These are phyloP conservation scores for Drosophila maculinotata DNA, from an alignment of 2,888 invertebrate genomes.

Conservation along the genomic window DNA sequence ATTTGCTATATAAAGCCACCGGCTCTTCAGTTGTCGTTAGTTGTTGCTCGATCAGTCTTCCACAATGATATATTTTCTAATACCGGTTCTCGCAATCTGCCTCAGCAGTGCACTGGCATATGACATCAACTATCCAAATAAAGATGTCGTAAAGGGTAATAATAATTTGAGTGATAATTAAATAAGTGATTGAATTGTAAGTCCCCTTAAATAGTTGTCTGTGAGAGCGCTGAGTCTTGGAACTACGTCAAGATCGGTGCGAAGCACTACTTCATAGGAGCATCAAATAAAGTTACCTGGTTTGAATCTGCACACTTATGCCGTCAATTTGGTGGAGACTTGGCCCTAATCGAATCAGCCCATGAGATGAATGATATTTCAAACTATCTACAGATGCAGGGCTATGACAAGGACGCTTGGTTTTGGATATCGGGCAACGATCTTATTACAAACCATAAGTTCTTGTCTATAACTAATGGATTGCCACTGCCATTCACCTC, in stretches of 20 bases:
- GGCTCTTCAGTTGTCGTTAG: background rate
- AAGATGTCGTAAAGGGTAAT: slow-evolving; percentile 20
- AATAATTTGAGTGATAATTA: too few species aligned
- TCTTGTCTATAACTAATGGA: slow-evolving; percentile 31
- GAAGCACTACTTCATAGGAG: slow-evolving; percentile 38
- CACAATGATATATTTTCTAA: slow-evolving; percentile 18
- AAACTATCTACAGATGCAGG: background rate
- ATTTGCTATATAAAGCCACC: slow-evolving; percentile 11
- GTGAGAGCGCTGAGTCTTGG: background rate
- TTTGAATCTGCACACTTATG: slow-evolving; percentile 38
- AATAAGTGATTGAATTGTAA: background rate
- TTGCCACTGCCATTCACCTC: slow-evolving; percentile 16
- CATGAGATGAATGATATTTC: slow-evolving; percentile 42
- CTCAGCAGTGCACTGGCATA: slow-evolving; percentile 10
- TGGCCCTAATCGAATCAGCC: slow-evolving; percentile 39
- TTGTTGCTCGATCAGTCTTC: background rate
- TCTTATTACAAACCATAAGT: slow-evolving; percentile 16
- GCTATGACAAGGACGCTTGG: slow-evolving; percentile 7
- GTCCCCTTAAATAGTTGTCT: slow-evolving; percentile 14
- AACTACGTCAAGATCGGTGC: slow-evolving; percentile 23
- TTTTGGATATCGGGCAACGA: slow-evolving; percentile 51
- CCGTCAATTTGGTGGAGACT: slow-evolving; percentile 39
- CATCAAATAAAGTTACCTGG: slow-evolving; percentile 28
- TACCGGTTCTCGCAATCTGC: slow-evolving; percentile 6
- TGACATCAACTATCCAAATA: slow-evolving; percentile 21